Percentiles rank a stretch among this genome's conserved stretches.
Conservation (phyloP, 2,113 vertebrate species). For the Pelmatolapia mariae region DNA sequence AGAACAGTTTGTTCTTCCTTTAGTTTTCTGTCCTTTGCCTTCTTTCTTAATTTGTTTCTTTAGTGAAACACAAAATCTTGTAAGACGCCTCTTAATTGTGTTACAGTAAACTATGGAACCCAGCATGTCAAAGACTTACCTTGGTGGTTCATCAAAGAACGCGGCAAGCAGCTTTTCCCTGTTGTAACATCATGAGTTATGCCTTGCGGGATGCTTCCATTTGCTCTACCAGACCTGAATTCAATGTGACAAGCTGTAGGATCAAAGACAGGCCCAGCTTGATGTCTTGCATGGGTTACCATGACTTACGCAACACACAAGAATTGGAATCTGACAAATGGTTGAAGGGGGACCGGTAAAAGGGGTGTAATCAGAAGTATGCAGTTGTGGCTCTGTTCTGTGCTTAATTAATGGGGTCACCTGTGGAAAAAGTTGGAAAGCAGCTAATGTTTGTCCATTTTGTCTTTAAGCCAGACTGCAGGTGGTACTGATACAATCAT, state of each 20-base stretch:
- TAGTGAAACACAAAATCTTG: neutral
- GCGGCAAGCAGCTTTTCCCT: constrained; percentile 38
- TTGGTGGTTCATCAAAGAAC: constrained; percentile 53
- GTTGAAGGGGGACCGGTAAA: neutral
- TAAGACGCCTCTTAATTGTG: neutral
- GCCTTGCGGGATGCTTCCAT: constrained; percentile 44
- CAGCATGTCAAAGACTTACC: neutral
- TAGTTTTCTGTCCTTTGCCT: neutral
- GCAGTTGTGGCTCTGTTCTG: neutral
- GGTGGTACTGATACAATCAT: neutral
- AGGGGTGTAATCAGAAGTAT: neutral
- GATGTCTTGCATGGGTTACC: neutral
- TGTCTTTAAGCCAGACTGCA: neutral
- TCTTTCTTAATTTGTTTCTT: neutral
- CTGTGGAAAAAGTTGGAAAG: neutral
- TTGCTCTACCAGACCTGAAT: constrained; percentile 31
- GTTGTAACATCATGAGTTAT: constrained; percentile 36
- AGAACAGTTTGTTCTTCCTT: neutral
- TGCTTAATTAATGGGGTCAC: neutral
- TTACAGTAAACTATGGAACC: constrained; percentile 1
- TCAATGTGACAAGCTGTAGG: constrained; percentile 32
- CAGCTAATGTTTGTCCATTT: neutral
- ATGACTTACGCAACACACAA: neutral
- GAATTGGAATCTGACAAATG: neutral
- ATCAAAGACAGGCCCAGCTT: constrained; percentile 29